phyloP scores from a whole-genome alignment of 92 coral and sea anemone genomes.

The Umimayanthus chanpuru region DNA sequence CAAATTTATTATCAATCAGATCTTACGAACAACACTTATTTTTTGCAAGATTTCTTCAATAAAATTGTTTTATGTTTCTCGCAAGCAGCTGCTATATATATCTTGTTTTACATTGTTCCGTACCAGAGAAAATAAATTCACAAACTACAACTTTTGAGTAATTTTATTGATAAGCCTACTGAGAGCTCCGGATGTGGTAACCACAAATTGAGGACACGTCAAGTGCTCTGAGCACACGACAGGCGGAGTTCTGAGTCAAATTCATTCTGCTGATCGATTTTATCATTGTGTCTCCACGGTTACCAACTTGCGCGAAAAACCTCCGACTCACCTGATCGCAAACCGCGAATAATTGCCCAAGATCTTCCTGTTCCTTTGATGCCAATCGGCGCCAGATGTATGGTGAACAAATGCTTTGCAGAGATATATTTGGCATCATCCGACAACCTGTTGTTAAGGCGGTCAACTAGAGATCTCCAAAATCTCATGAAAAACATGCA shows the following conservation, averaged over 20 bases:
- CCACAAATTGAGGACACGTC: not conserved
- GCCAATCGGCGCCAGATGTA: conserved; percentile 3
- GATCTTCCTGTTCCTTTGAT: not conserved
- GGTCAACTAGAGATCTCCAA: not conserved
- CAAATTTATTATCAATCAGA: not conserved
- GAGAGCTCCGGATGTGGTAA: not conserved
- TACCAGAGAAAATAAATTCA: not conserved
- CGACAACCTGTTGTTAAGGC: not conserved
- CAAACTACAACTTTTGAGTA: not conserved
- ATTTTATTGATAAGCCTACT: not conserved
- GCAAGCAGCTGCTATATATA: not conserved
- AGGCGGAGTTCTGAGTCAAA: conserved; percentile 8
- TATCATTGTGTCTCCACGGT: not conserved
- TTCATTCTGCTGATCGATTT: not conserved
- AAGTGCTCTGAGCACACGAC: not conserved
- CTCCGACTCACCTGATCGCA: conserved; percentile 13
- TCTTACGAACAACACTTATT: not conserved
- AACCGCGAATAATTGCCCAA: conserved; percentile 5
- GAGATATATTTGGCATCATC: not conserved
- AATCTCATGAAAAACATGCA: not conserved
- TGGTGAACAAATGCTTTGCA: not conserved
- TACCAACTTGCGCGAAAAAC: not conserved
- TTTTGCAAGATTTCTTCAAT: not conserved
- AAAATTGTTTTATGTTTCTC: not conserved
- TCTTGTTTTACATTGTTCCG: not conserved